These are phyloP conservation scores for Notothenia coriiceps DNA, from an alignment of 2,113 vertebrate genomes.

Conservation along the genomic window DNA sequence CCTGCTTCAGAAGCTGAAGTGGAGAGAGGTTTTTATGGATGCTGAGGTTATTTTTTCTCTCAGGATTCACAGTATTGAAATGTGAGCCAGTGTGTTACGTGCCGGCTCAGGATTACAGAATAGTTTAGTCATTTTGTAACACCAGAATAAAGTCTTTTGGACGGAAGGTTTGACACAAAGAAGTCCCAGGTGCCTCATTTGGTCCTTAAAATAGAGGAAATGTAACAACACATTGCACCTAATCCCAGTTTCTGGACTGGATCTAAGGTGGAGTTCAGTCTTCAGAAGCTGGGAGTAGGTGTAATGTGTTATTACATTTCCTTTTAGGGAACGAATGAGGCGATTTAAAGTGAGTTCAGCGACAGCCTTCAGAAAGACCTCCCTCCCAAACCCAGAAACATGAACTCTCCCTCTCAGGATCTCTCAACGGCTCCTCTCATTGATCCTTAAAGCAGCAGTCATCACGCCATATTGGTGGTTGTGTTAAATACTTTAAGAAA, in stretches of 20 bases:
- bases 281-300: too few species aligned
- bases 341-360: too few species aligned
- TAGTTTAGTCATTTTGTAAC: constrained; percentile 44
- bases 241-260: not conserved
- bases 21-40: constrained; percentile 43
- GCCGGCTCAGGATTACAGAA: constrained; percentile 29
- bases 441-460: constrained; percentile 21
- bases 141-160: constrained; percentile 24
- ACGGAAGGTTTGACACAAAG: too few species aligned
- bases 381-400: too few species aligned
- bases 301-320: not conserved
- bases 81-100: constrained; percentile 24
- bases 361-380: not conserved
- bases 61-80: constrained; percentile 37
- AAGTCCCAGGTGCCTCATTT: not conserved
- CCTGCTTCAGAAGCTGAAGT: not conserved
- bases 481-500: constrained; percentile 66
- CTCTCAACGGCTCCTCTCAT: too few species aligned
- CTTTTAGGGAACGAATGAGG: not conserved
- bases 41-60: constrained; percentile 26
- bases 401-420: too few species aligned
- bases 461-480: constrained; percentile 60
- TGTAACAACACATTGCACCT: not conserved
- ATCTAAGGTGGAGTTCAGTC: too few species aligned
- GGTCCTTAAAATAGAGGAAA: constrained; percentile 1